Conservation (phyloP, 2,113 vertebrate genomes). For the Leptobrachium leishanense region DNA sequence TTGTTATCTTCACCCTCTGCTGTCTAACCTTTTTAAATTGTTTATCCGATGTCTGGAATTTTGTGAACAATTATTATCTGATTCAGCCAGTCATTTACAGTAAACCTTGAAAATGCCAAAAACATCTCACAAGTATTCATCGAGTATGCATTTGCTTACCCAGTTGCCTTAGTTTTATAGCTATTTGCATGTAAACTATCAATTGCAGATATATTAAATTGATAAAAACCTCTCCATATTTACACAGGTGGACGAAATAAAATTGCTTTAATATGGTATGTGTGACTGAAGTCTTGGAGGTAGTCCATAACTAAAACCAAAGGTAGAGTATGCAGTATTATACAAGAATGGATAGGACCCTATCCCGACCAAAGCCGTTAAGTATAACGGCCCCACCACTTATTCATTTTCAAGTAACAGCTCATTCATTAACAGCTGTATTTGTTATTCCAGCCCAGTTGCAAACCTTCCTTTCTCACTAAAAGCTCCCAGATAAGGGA, state of each 20-base stretch:
- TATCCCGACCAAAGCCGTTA: too few species aligned
- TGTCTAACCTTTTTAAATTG: not conserved
- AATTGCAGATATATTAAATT: slow-evolving; percentile 12
- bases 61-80: slow-evolving; percentile 2
- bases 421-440: too few species aligned
- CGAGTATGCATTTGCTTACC: not conserved
- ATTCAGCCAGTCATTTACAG: not conserved
- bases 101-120: slow-evolving; percentile 7
- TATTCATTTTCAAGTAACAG: too few species aligned
- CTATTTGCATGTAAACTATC: slow-evolving; percentile 13
- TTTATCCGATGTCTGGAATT: slow-evolving; percentile 5
- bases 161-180: slow-evolving; percentile 20
- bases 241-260: not conserved
- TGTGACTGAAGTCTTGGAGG: not conserved
- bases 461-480: too few species aligned
- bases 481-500: too few species aligned
- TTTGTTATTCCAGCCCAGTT: too few species aligned
- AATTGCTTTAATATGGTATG: not conserved
- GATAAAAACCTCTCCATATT: slow-evolving; percentile 2
- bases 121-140: not conserved
- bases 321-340: too few species aligned
- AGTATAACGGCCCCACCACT: too few species aligned
- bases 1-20: too few species aligned
- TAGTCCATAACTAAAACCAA: too few species aligned
- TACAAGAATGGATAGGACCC: too few species aligned